Base-by-base conservation (phyloP, 2,113 vertebrate species). In the Neolamprologus falcicula region DNA sequence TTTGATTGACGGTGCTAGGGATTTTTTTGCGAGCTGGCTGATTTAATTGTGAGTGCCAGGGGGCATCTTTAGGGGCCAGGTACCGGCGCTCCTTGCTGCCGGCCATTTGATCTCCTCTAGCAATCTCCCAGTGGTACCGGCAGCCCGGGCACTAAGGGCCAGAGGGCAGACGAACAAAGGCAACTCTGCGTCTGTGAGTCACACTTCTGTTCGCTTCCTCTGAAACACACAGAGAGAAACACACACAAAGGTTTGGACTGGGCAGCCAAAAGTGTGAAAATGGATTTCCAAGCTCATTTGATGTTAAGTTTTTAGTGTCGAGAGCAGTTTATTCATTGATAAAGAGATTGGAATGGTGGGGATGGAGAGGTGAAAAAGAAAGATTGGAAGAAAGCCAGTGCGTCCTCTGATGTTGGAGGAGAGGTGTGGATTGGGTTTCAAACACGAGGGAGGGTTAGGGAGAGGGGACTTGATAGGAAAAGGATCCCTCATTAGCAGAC, bases 271-370 rank as follows among this genome's bases (percentile, higher is more conserved):
- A 97, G 96, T 97, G 97, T 97, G 97, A 97, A 98, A 98, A 98
- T 97, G 97, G 97, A 98, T 98, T 99, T 98, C 97, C 97, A 96
- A 97, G 96, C 97, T 97, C 94, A 98, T 98, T 99, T 98, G 98
- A 98, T 98, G 98, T 98, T 82, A 97, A 98, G 97, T 98, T 97
- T 98, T 97, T 95, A 97, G 97, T 97, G 98, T 97, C 97, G 96
- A 97, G 97, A 94, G 97, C 96, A 90, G 95, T 91, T 90, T 93
- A 94, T 93, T 96, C 94, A 95, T 94, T 96, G 95, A 96, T 96
- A 95, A 40, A 53, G 17, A 73, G 83, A 80, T 47, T 52, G 76
- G 53, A 78, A 73, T 79, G 86, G 86, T 71, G 37, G 89, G 79
- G 78, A 78, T 52, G 79, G 84, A 68, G 82, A 57, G 80, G 35